Conservation (phyloP, 2,888 invertebrate species). For the Lepidochitona cinerea region DNA sequence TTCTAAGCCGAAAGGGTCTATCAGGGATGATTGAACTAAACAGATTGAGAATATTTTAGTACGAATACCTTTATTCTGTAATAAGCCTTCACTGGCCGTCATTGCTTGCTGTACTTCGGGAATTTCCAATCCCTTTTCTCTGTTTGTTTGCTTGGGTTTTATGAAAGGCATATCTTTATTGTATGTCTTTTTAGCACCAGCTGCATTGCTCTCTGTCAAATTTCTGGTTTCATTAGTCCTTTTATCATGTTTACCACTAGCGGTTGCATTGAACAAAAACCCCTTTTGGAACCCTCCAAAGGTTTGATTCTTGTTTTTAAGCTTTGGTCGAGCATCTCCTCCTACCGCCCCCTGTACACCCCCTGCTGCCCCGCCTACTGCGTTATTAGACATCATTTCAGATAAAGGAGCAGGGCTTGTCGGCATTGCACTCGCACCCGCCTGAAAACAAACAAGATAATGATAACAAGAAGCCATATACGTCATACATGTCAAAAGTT, state of each 20-base stretch:
- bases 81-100: conserved; percentile 39
- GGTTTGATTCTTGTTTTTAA: conserved; percentile 11
- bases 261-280: conserved; percentile 43
- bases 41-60: too few species aligned
- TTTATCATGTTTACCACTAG: conserved; percentile 8
- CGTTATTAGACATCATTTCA: not conserved
- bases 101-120: conserved; percentile 62
- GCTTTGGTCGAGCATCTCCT: not conserved
- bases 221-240: conserved; percentile 16
- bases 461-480: too few species aligned
- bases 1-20: too few species aligned
- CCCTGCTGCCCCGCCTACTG: not conserved
- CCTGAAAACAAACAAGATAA: not conserved
- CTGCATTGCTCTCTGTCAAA: conserved; percentile 9
- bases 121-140: conserved; percentile 41
- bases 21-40: too few species aligned
- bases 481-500: too few species aligned
- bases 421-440: not conserved
- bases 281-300: conserved; percentile 68
- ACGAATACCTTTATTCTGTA: conserved; percentile 51
- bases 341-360: not conserved
- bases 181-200: conserved; percentile 16
- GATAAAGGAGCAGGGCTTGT: not conserved
- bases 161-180: conserved; percentile 57
- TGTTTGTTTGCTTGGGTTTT: conserved; percentile 39